Evolutionary conservation across 2,113 vertebrate genomes (phyloP).

Genomic region (Cryptotis parvus): DNA sequence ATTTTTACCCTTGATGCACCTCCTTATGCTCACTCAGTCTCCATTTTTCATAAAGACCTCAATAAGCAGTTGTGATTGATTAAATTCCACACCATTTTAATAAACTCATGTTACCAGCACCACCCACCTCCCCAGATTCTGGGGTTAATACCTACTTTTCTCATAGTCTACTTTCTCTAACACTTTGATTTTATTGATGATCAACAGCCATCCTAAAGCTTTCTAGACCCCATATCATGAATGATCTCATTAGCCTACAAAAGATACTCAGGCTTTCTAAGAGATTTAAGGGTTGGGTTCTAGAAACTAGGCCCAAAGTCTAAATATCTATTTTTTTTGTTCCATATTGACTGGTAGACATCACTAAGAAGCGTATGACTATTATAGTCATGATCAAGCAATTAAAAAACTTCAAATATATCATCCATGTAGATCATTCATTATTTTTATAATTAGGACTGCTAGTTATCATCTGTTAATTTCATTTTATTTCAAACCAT

Average conservation of each 20-base stretch:
- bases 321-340: background rate
- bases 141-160: background rate
- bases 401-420: background rate
- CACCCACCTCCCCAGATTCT: background rate
- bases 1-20: too few species aligned
- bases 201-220: background rate
- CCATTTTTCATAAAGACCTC: too few species aligned
- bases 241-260: background rate
- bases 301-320: background rate
- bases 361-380: background rate
- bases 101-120: background rate
- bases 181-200: background rate
- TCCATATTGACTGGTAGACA: background rate
- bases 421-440: background rate
- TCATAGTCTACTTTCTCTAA: background rate
- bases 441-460: background rate
- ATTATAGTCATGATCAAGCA: background rate
- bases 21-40: too few species aligned
- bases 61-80: too few species aligned
- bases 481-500: constrained; percentile 32
- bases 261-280: background rate
- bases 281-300: background rate
- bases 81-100: too few species aligned
- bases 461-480: background rate
- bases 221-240: background rate